Percentiles rank a stretch among this genome's conserved stretches.
phyloP scores from a whole-genome alignment of 1,140 invertebrate species.

The Venustaconcha ellipsiformis region DNA sequence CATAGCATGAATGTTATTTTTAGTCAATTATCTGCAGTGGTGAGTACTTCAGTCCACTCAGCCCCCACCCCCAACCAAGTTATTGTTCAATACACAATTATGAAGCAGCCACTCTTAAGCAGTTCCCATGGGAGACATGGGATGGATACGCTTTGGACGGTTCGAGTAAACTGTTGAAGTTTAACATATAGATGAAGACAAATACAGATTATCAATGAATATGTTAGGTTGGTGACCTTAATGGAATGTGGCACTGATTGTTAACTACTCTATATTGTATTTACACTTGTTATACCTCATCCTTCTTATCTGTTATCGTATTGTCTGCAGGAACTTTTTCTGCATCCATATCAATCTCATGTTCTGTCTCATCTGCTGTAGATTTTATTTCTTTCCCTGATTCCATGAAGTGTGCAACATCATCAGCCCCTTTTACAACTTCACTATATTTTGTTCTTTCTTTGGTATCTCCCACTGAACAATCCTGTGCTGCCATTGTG shows the following conservation, averaged over 20 bases:
- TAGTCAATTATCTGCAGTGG: no score
- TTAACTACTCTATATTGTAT: background rate
- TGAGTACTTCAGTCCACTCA: no score
- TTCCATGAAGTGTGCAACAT: conserved; percentile 3
- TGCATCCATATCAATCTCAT: background rate
- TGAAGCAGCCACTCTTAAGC: background rate
- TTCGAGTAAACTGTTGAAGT: background rate
- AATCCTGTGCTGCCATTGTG: background rate
- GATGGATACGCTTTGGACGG: background rate
- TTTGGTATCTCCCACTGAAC: conserved; percentile 1
- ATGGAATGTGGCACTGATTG: background rate
- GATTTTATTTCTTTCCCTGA: background rate
- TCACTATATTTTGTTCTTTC: background rate
- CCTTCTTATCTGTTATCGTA: background rate
- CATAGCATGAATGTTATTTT: no score
- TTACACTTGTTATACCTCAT: conserved; percentile 4
- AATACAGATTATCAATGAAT: background rate
- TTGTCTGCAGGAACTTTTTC: background rate
- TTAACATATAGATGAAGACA: no score
- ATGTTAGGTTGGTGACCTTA: background rate
- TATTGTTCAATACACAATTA: background rate
- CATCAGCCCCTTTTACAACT: conserved; percentile 1
- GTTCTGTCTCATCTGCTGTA: background rate
- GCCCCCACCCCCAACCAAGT: no score
- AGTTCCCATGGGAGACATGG: no score